Conservation (phyloP, 1,140 invertebrate species). For the Bombus huntii region DNA sequence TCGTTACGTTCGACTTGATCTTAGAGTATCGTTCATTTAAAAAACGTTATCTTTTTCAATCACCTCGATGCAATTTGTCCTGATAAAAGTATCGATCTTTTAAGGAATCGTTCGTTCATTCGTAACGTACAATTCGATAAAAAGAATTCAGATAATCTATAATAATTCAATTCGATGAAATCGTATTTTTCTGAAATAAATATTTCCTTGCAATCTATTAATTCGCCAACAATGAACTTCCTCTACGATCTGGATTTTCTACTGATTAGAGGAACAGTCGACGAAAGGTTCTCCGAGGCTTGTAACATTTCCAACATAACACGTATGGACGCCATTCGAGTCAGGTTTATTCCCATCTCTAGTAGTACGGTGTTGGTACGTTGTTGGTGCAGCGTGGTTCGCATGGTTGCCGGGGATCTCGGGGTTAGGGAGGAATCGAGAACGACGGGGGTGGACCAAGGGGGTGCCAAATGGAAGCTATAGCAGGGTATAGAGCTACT, state of each 20-base stretch:
- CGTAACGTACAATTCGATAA: background rate
- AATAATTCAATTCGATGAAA: background rate
- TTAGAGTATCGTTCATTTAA: background rate
- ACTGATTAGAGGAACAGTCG: background rate
- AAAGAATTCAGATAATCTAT: background rate
- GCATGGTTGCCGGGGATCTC: constrained; percentile 59
- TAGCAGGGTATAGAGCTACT: constrained; percentile 51
- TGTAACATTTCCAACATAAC: background rate
- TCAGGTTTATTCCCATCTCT: constrained; percentile 48
- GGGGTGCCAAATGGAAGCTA: constrained; percentile 70
- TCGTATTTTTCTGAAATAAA: background rate
- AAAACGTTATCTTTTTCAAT: no score
- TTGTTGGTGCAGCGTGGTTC: constrained; percentile 63
- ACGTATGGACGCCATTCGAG: constrained; percentile 19
- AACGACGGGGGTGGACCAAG: constrained; percentile 55
- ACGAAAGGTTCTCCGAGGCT: background rate
- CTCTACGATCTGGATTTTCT: background rate
- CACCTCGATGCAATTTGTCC: no score
- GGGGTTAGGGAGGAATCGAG: constrained; percentile 43
- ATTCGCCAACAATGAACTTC: no score
- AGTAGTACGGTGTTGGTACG: constrained; percentile 54
- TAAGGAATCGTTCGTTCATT: background rate
- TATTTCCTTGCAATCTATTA: no score
- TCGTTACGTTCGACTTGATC: background rate
- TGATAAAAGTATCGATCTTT: background rate